These are phyloP conservation scores for Aphelinus certus DNA, from an alignment of 1,140 invertebrate species.

Conservation along the genomic window DNA sequence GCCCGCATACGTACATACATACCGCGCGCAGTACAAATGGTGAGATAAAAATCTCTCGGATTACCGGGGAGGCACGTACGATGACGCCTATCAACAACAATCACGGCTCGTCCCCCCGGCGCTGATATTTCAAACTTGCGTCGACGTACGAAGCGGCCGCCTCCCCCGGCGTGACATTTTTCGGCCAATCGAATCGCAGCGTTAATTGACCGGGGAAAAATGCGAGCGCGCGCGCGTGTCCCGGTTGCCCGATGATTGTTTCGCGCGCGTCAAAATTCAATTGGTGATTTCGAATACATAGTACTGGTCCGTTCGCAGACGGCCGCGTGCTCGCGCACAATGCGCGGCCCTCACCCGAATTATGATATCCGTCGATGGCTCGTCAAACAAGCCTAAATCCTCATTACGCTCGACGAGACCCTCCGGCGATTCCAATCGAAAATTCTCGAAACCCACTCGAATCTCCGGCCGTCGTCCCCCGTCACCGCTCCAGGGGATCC, in stretches of 20 bases:
- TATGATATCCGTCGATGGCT: no score
- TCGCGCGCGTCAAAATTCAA: no score
- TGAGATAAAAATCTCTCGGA: slow-evolving; percentile 40
- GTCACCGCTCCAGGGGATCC: no score
- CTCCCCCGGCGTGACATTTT: not conserved
- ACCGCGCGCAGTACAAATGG: slow-evolving; percentile 23
- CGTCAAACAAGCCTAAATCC: no score
- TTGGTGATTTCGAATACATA: no score
- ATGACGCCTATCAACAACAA: slow-evolving; percentile 36
- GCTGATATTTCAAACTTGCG: slow-evolving; percentile 31
- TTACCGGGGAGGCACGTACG: slow-evolving; percentile 35
- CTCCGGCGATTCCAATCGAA: no score
- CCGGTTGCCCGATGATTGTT: not conserved
- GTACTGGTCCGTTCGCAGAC: no score
- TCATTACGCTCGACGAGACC: no score
- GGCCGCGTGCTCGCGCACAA: no score
- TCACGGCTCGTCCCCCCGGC: slow-evolving; percentile 1
- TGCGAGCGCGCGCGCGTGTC: not conserved
- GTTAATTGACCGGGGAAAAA: slow-evolving; percentile 10
- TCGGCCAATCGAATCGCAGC: slow-evolving; percentile 17
- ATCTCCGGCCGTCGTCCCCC: no score
- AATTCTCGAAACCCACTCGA: no score
- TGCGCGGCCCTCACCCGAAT: no score
- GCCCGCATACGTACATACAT: not conserved
- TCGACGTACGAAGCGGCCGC: slow-evolving; percentile 11